Base-by-base conservation (phyloP, 2,888 invertebrate species). In the Plagodis pulveraria region DNA sequence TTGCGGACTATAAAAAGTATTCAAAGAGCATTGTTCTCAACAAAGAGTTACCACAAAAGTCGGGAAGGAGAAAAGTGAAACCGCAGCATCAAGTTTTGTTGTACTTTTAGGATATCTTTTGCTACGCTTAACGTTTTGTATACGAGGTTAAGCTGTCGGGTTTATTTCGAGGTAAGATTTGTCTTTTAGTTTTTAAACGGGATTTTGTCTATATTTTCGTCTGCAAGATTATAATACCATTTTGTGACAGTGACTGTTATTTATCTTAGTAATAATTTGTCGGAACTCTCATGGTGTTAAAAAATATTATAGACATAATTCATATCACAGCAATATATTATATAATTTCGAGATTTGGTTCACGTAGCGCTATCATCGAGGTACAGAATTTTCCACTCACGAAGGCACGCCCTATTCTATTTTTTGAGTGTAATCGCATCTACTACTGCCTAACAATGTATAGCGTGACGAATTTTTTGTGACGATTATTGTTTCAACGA, bases 41-140 rank as follows among this genome's bases (percentile, higher is more conserved):
- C 76, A 78, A 78, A 76, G 77, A 69, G 61, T 67, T 70, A 62
- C 65, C 65, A 69, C 66, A 73, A 71, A 71, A 73, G 73, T 72
- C 66, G 59, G 65, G 58, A 43, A 67, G 65, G 68, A 51, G 7
- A 67, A 40, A 70, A 72, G 65, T 70, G 58, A 60, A 64, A 66
- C 63, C 49, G 61, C 67, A 70, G 65, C 64, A 62, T 59, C 65
- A 57, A 62, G 48, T 65, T 50, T 65, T 53, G 69, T 72, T 74
- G 74, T 69, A 58, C 42, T 63, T 63, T 60, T 54, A 55, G 62
- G 61, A 63, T 65, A 63, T 63, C 65, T 56, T 57, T 67, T 61
- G 65, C 56, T 58, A 59, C 63, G 56, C 55, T 65, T 67, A 65
- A 54, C 65, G 50, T 67, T 67, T 65, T 65, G 62, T 63, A 53